Base-by-base conservation (phyloP, 37 sponge, comb jelly and placozoan genomes). In the Chondrilla cf. caribensis region DNA sequence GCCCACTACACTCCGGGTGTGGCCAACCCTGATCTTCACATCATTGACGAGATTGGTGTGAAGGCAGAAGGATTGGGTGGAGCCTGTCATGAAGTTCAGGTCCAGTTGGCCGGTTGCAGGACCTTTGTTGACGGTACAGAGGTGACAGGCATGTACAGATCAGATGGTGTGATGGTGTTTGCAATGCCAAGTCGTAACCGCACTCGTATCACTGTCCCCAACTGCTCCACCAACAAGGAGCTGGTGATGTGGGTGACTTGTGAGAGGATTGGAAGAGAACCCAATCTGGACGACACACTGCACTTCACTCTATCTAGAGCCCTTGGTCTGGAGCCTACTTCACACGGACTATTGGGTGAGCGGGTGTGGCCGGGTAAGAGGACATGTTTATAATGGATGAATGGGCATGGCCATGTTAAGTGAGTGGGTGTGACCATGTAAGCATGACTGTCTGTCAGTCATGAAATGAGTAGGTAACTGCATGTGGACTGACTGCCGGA, bases 311-410 rank as follows among this genome's bases (percentile, higher is more conserved):
- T 88, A 9, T 41, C 81, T 1, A 54, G 84, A 26, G 89, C 83
- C 22, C 39, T 60, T 36, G 79, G 79, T 25, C 79, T 88, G 9
- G 55, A 64, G 22, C 89, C 84, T 28, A 84, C 84, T 0, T 88
- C 89, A 2, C 89, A 88, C 38, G 89, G 89, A 1, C 60, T 88
- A 7, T n/a, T 88, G 6, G 89, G 89, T 88, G 68, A 70, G 81
- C 2, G 40, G 32, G 14, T 33, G 68, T 33, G 31, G n/a, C 51
- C 68, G 29, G 68, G 31, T 67, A 1, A 67, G 24, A 28, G 15
- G 31, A 33, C 29, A 33, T 26, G 68, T 8, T 17, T 60, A 60
- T 6, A 15, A 6, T 60, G 29, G 64, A 26, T 33, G 35, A 33
- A 4, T 29, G 68, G 35, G 68, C 11, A 11, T 14, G 68, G 17